Base-by-base conservation (phyloP, 2,888 invertebrate species). In the Hermaeophaga mercurialis region DNA sequence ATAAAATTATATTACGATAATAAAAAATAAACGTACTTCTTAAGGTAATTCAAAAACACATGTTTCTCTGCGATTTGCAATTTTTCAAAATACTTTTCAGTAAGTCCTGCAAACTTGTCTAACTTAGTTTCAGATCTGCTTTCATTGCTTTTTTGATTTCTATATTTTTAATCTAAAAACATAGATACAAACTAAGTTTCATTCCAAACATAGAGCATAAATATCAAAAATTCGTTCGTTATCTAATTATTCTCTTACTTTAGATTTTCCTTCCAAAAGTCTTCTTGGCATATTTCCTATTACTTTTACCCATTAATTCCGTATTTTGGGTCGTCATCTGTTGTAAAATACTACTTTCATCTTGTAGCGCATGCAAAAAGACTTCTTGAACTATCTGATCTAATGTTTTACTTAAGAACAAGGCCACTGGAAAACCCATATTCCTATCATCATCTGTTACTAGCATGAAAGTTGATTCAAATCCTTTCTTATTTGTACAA, bases 281-380 rank as follows among this genome's bases (percentile, higher is more conserved):
- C 31, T n/a, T 12, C 3, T 50, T 19, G 44, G 48, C 24, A 2
- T 43, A 17, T n/a, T 31, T 7, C 43, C 3, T 54, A 60, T 58
- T 12, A 55, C 38, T 31, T 62, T 53, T 1, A 49, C 24, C 56
- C 54, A 62, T 19, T 49, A 59, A 34, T 62, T 60, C 31, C 56
- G 31, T 64, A 63, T 34, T 65, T 63, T 11, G 54, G 33, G 46
- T 62, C 64, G 14, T 64, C 62, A 49, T 62, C 60, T 6, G 34
- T 63, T 61, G 61, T 65, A 15, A 65, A 49, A 45, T 61, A 62
- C 14, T 60, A 17, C 59, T 7, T 50, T 58, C 61, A 2, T 54
- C 17, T 38, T 22, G 19, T n/a, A 63, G 38, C 14, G 57, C 62
- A 5, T 33, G 15, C 22, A 58, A 61, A 67, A 70, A 63, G 38